These are phyloP conservation scores for Macaria notata DNA, from an alignment of 2,888 invertebrate species.

Conservation along the genomic window DNA sequence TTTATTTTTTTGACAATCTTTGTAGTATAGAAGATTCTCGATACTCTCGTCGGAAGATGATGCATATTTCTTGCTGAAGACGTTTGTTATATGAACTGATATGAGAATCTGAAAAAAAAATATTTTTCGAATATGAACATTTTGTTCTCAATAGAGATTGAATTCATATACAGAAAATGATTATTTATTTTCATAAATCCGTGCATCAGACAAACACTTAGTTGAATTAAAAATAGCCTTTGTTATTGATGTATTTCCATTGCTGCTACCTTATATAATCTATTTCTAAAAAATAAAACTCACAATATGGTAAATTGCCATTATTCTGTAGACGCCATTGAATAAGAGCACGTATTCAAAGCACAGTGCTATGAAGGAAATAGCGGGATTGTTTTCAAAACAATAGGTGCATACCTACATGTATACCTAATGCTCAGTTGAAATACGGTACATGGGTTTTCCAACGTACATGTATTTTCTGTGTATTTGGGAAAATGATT, in stretches of 20 bases:
- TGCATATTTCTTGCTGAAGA: conserved; percentile 40
- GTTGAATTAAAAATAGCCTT: no score
- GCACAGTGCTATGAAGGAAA: conserved; percentile 34
- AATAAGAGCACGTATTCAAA: conserved; percentile 33
- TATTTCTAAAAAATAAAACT: conserved; percentile 25
- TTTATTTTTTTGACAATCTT: conserved; percentile 58
- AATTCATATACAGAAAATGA: no score
- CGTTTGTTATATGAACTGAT: conserved; percentile 43
- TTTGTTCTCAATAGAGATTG: no score
- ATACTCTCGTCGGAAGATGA: conserved; percentile 66
- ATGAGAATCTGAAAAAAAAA: conserved; percentile 52
- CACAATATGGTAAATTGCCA: conserved; percentile 43
- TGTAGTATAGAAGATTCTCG: conserved; percentile 68
- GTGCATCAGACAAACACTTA: no score
- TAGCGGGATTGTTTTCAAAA: conserved; percentile 41
- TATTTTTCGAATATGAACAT: no score
- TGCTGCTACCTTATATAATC: not conserved
- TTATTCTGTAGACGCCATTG: conserved; percentile 20
- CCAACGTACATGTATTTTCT: no score
- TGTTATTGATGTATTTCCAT: no score
- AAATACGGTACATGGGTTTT: no score
- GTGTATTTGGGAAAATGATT: no score
- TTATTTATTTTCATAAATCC: no score
- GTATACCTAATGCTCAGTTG: no score
- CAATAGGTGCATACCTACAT: conserved; percentile 23